phyloP scores from a whole-genome alignment of 2,888 invertebrate species.

The Thumatha senex region DNA sequence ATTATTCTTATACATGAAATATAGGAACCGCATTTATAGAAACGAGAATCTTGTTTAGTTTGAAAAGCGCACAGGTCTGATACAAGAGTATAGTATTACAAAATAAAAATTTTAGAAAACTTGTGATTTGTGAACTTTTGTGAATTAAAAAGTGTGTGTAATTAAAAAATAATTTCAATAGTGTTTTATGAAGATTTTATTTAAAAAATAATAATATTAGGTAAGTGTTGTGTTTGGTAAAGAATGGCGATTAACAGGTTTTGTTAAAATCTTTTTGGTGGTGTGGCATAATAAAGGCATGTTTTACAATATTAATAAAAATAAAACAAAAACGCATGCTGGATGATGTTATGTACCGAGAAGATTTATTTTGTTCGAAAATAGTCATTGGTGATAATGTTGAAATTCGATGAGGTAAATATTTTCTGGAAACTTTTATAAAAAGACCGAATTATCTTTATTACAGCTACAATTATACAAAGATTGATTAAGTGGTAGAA shows the following conservation, averaged over 20 bases:
- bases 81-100: slow-evolving; percentile 50
- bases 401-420: slow-evolving; percentile 39
- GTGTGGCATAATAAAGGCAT: slow-evolving; percentile 75
- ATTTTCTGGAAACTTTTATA: slow-evolving; percentile 29
- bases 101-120: slow-evolving; percentile 32
- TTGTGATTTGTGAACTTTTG: slow-evolving; percentile 45
- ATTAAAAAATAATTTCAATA: slow-evolving; percentile 30
- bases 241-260: slow-evolving; percentile 63
- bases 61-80: slow-evolving; percentile 30
- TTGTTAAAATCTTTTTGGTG: slow-evolving; percentile 61
- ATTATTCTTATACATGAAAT: slow-evolving; percentile 37
- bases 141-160: slow-evolving; percentile 40
- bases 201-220: slow-evolving; percentile 51
- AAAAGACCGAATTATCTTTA: slow-evolving; percentile 1
- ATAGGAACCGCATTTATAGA: slow-evolving; percentile 47
- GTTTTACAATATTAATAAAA: slow-evolving; percentile 42
- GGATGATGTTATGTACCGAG: slow-evolving; percentile 46
- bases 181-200: slow-evolving; percentile 41
- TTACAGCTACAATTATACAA: slow-evolving; percentile 1
- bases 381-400: slow-evolving; percentile 31
- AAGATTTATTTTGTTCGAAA: slow-evolving; percentile 26
- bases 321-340: slow-evolving; percentile 66
- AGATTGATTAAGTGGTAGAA: too few relatives aligned
- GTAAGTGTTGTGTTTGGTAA: slow-evolving; percentile 73
- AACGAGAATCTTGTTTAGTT: slow-evolving; percentile 35